Percentiles rank a stretch among this genome's conserved stretches.
Evolutionary conservation across 2,797 vertebrate genomes (phyloP).

Genomic region (Labeo calbasu): DNA sequence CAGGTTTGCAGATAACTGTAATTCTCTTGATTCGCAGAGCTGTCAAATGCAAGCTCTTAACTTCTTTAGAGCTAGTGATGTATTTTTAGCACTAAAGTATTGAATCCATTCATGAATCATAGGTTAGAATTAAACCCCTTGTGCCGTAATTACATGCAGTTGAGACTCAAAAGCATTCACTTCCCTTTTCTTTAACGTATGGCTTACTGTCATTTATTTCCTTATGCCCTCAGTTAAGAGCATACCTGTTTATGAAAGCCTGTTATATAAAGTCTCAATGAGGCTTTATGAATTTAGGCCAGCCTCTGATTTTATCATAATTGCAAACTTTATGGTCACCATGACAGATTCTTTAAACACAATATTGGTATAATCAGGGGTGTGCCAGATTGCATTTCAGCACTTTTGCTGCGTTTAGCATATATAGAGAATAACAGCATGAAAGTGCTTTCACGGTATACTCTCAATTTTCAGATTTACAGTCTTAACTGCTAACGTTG

Average conservation of each 20-base stretch:
- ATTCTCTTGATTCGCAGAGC: neutral
- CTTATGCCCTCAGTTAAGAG: neutral
- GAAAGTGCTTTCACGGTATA: neutral
- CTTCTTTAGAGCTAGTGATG: neutral
- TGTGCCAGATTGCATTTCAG: neutral
- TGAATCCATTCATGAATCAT: conserved; percentile 5
- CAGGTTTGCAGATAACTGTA: neutral
- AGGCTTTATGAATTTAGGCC: neutral
- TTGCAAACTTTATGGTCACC: neutral
- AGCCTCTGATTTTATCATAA: neutral
- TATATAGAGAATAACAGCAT: neutral
- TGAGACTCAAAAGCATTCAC: neutral
- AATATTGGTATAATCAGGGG: neutral
- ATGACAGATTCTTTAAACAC: neutral
- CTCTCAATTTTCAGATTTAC: neutral
- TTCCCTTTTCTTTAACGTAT: conserved; percentile 4
- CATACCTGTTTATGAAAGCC: neutral
- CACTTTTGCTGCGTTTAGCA: neutral
- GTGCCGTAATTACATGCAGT: neutral
- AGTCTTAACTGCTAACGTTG: neutral
- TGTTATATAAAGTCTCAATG: conserved; percentile 1
- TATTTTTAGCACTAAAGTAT: conserved; percentile 2
- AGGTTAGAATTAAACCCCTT: neutral
- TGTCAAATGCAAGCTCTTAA: neutral
- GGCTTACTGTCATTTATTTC: neutral